phyloP scores from a whole-genome alignment of 35 echinoderm and acorn worm species.

The Stichopus chloronotus region DNA sequence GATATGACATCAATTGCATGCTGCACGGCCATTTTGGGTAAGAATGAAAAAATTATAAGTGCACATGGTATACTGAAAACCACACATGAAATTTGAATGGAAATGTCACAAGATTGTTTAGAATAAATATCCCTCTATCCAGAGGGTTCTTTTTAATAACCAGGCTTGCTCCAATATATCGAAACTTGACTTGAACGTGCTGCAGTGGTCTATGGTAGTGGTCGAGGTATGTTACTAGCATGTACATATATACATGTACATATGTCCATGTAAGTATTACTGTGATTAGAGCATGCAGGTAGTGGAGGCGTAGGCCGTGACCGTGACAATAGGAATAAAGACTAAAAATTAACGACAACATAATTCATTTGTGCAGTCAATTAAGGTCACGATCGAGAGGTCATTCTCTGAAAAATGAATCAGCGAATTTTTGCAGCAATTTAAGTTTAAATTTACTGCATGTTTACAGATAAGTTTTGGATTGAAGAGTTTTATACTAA shows the following conservation, averaged over 20 bases:
- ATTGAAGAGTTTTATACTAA: too few relatives aligned
- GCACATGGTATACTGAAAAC: background rate
- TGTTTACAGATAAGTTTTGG: too few relatives aligned
- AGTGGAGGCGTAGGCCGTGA: background rate
- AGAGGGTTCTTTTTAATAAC: background rate
- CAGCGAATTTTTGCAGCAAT: too few relatives aligned
- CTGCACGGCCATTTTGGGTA: background rate
- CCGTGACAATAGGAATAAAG: background rate
- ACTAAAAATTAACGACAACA: too few relatives aligned
- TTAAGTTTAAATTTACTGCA: too few relatives aligned
- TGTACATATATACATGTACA: too few relatives aligned
- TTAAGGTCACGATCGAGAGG: background rate
- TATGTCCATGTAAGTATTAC: too few relatives aligned
- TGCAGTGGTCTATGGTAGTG: background rate
- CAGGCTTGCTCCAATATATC: too few relatives aligned
- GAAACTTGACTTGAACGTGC: background rate
- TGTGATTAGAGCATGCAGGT: background rate
- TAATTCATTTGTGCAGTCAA: background rate
- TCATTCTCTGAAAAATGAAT: background rate
- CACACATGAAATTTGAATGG: too few relatives aligned
- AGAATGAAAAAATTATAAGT: background rate
- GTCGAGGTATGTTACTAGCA: background rate
- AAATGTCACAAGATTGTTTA: too few relatives aligned
- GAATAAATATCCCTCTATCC: too few relatives aligned
- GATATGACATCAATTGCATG: too few relatives aligned